Base-by-base conservation (phyloP, 2,113 vertebrate species). In the Eurystomus gularis region DNA sequence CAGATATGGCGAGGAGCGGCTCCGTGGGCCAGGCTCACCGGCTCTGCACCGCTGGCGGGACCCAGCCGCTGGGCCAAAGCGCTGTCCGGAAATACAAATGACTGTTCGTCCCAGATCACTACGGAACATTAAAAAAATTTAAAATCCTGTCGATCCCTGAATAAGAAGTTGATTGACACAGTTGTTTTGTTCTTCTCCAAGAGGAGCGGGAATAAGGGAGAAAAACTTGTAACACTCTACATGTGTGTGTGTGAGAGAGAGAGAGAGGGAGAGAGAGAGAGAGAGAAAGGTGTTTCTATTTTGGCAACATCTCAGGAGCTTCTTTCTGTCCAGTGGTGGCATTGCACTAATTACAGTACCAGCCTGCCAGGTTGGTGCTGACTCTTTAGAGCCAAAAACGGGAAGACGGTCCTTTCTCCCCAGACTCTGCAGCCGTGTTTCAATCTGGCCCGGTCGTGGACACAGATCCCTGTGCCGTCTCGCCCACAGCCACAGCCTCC, bases 401-500 rank as follows among this genome's bases (percentile, higher is more conserved):
- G 97, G 97, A 98, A 96, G 97, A 96, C 31, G 18, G 91, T 96
- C 93, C 90, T 86, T 95, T 91, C 94, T 95, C 92, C 96, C 73
- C 80, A 81, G 77, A 62, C 65, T 82, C 82, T 49, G 31, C 26
- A 40, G 96, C 80, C 0, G 2, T 11, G 3, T 69, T 66, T 99
- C 98, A 99, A 72, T 99, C 99, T 4, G 99, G 99, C 61, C 99
- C 99, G 2, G 99, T 99, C 7, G 99, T 99, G 92, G 99, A 99
- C 88, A 99, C 99, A 3, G 99, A 99, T 35, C 99, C 98, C 94
- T 99, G 99, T 10, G 98, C 97, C 1, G 98, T 98, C 82, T 99
- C 99, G 94, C 88, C 98, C 72, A 84, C 97, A 0, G 97, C 98
- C 6, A 98, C 98, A 0, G 98, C 97, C 86, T 99, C 99, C 71